Evolutionary conservation across 2,888 invertebrate species (phyloP).

Genomic region (Amiota mariae): DNA sequence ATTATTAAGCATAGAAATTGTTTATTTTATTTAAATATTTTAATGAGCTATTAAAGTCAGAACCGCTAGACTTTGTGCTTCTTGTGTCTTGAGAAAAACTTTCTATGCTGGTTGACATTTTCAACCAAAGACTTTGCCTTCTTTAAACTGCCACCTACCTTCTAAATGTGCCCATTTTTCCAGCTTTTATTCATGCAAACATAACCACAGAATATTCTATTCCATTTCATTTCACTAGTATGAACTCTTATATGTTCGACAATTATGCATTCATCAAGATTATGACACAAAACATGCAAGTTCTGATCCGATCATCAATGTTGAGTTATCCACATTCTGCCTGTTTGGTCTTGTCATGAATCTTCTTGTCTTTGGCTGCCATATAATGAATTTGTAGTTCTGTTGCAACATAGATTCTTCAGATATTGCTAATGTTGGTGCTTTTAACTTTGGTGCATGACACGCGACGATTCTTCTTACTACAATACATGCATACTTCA

Average conservation of each 20-base stretch:
- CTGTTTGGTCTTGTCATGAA: too few relatives aligned
- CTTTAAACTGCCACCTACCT: too few relatives aligned
- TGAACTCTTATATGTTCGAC: constrained; percentile 50
- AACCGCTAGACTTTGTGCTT: too few relatives aligned
- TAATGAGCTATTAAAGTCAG: not conserved
- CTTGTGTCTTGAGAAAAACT: not conserved
- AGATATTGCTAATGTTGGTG: constrained; percentile 47
- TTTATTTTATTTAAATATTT: constrained; percentile 10
- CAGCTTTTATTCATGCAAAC: constrained; percentile 7
- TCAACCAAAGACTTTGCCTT: constrained; percentile 37
- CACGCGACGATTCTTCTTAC: constrained; percentile 58
- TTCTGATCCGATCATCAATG: constrained; percentile 48
- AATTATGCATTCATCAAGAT: constrained; percentile 73
- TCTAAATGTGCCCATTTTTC: constrained; percentile 23
- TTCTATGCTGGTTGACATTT: constrained; percentile 69
- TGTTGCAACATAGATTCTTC: constrained; percentile 39
- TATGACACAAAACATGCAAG: constrained; percentile 69
- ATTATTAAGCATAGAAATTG: not conserved
- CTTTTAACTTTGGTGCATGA: constrained; percentile 43
- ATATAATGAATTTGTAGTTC: constrained; percentile 66
- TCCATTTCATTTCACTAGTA: too few relatives aligned
- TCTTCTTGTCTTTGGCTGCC: constrained; percentile 49
- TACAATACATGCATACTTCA: too few relatives aligned
- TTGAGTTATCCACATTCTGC: constrained; percentile 2
- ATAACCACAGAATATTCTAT: not conserved